Percentiles rank a stretch among this genome's conserved stretches.
Evolutionary conservation across 2,113 vertebrate species (phyloP).

Genomic region (Otolemur garnettii): DNA sequence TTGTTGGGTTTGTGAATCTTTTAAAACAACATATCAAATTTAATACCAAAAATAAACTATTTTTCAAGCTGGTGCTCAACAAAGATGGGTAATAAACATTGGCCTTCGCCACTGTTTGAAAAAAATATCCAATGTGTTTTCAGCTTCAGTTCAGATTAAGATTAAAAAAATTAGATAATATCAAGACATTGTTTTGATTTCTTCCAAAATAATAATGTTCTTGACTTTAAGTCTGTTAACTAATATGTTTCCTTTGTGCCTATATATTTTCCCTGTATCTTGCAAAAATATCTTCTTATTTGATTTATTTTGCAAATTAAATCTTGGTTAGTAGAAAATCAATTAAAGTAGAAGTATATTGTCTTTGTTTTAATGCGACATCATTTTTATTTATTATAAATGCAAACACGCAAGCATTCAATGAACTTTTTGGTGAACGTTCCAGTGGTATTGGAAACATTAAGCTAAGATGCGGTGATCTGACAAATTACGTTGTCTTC

Average conservation of each 20-base stretch:
- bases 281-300: not conserved
- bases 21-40: not conserved
- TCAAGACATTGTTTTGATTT: not conserved
- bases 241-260: not conserved
- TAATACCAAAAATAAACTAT: not conserved
- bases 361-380: conserved; percentile 14
- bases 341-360: conserved; percentile 23
- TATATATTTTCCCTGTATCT: not conserved
- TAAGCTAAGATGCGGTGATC: not conserved
- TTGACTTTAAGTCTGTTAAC: not conserved
- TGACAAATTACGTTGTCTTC: not conserved
- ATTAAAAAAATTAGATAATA: not conserved
- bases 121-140: not conserved
- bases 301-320: conserved; percentile 15
- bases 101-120: not conserved
- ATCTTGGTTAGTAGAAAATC: not conserved
- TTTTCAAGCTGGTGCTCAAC: not conserved
- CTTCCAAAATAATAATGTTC: not conserved
- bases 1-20: not conserved
- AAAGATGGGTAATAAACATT: conserved; percentile 5
- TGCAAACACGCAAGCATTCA: not conserved
- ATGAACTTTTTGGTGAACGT: not conserved
- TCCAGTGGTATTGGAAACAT: not conserved
- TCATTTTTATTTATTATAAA: conserved; percentile 33
- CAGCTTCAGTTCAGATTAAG: not conserved